Base-by-base conservation (phyloP, 2,888 invertebrate species). In the Athalia rosae region DNA sequence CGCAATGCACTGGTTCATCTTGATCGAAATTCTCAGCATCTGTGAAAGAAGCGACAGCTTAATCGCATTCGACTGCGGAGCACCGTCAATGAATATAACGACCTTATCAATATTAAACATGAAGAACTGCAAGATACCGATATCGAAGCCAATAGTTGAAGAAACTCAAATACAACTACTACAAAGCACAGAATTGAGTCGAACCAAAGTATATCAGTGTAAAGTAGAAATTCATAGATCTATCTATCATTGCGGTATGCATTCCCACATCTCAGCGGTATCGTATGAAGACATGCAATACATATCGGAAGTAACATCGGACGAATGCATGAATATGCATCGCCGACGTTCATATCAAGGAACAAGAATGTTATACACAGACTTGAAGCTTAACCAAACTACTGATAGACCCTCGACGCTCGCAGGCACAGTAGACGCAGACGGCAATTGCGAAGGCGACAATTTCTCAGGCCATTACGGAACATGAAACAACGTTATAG, bases 201-300 rank as follows among this genome's bases (percentile, higher is more conserved):
- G 71, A 6, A 71, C 56, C 5, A 63, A 48, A 4, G 76, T 79
- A 1, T 67, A n/a, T 5, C 79, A 79, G 62, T 80, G 80, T 7
- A 78, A 77, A 41, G 47, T 80, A 7, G 76, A 78, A 62, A 77
- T 79, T 4, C 67, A 7, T 5, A 53, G 69, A 41, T 43, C 69
- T 73, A 28, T 62, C 64, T 61, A 73, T 45, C 47, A 80, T 28
- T 83, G 83, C 61, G 79, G 80, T 0, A 79, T 79, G 79, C 71
- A 76, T 61, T 81, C 80, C 0, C 81, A 83, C 13, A 50, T 74
- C 1, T 78, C 79, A 0, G 11, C 73, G 4, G 76, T 78, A 0
- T 7, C 48, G 4, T 63, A 79, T 0, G 81, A 82, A 0, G 50
- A 76, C 9, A 62, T 53, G 0, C 79, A 81, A 77, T 81, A 79